These are phyloP conservation scores for Hippopotamus amphibius DNA, from an alignment of 2,113 vertebrate species.

Conservation along the genomic window DNA sequence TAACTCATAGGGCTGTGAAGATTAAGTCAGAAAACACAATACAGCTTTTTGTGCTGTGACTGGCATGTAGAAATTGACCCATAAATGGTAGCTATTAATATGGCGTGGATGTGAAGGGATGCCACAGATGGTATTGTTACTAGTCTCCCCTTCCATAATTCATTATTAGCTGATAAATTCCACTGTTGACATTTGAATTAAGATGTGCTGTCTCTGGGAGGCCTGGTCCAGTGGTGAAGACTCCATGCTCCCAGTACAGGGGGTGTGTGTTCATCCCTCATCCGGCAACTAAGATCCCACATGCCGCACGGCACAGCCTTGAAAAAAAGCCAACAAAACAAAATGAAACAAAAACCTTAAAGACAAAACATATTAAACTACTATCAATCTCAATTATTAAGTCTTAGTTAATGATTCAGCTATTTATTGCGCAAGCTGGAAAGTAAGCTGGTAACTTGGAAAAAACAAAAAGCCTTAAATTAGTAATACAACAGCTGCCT, in stretches of 20 bases:
- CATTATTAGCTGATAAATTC: not conserved
- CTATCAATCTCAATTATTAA: not conserved
- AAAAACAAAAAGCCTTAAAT: not conserved
- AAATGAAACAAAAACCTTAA: not conserved
- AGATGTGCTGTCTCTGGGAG: not conserved
- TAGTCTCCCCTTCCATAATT: not conserved
- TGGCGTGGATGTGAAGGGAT: not conserved
- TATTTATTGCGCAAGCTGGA: not conserved
- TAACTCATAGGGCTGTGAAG: not conserved
- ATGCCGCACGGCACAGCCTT: too few relatives aligned
- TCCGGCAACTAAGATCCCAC: too few relatives aligned
- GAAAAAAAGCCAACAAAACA: too few relatives aligned
- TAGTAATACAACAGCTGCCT: not conserved
- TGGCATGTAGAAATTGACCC: not conserved
- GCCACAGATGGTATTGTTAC: not conserved
- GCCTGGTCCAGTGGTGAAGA: too few relatives aligned
- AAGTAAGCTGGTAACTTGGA: slow-evolving; percentile 4
- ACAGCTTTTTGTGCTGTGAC: not conserved
- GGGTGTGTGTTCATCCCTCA: too few relatives aligned
- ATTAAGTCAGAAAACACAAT: not conserved
- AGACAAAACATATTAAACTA: slow-evolving; percentile 39
- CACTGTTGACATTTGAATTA: not conserved
- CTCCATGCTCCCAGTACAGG: too few relatives aligned
- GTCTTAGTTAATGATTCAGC: slow-evolving; percentile 48
- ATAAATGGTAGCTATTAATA: not conserved